Evolutionary conservation across 2,113 vertebrate genomes (phyloP).

Genomic region (Epinephelus lanceolatus): DNA sequence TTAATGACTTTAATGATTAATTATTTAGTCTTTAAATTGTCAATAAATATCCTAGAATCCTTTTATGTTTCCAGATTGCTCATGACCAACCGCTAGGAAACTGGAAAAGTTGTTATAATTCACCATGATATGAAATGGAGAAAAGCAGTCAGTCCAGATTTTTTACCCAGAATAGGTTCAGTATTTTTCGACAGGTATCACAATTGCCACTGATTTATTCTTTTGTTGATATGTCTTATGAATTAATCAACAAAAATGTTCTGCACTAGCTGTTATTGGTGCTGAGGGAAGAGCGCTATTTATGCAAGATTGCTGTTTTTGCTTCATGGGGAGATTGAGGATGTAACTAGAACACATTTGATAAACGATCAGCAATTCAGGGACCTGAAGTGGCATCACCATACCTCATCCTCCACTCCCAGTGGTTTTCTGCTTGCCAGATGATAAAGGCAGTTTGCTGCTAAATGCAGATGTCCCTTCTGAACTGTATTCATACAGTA

Average conservation of each 20-base stretch:
- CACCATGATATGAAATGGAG: too few relatives aligned
- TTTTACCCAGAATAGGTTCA: background rate
- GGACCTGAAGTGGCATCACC: constrained; percentile 2
- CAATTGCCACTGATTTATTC: background rate
- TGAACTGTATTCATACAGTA: background rate
- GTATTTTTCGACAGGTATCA: background rate
- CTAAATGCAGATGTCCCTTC: constrained; percentile 16
- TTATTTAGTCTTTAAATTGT: background rate
- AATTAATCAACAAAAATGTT: background rate
- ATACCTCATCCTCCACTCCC: constrained; percentile 28
- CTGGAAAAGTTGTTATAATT: too few relatives aligned
- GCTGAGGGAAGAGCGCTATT: background rate
- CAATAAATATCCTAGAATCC: background rate
- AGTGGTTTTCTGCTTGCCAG: constrained; percentile 8
- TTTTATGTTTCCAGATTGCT: background rate
- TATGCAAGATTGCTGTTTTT: constrained; percentile 36
- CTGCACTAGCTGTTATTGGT: background rate
- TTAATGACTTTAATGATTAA: background rate
- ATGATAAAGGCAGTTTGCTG: constrained; percentile 17
- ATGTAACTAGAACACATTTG: constrained; percentile 61
- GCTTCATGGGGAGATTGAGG: constrained; percentile 8
- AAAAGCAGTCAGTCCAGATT: background rate
- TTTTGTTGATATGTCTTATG: background rate
- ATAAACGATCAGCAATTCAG: constrained; percentile 33
- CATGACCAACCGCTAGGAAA: background rate